phyloP scores from a whole-genome alignment of 2,797 vertebrate genomes.

The Spizella passerina region DNA sequence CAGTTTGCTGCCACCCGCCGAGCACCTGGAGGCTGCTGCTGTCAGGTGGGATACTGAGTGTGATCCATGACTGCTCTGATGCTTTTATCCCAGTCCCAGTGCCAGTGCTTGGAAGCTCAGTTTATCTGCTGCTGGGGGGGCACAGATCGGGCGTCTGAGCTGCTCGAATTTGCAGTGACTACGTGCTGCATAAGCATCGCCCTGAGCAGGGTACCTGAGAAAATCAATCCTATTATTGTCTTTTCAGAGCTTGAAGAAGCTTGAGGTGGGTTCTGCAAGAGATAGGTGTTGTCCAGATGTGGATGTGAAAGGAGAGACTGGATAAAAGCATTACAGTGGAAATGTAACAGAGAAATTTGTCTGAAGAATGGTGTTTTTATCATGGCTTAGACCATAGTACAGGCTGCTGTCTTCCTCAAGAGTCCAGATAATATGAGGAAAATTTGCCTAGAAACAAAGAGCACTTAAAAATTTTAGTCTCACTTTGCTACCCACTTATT shows the following conservation, averaged over 20 bases:
- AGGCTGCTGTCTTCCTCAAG: conserved; percentile 17
- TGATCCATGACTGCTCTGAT: background rate
- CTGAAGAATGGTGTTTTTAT: conserved; percentile 14
- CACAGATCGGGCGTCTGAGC: rapidly evolving
- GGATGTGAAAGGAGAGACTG: background rate
- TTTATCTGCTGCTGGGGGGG: background rate
- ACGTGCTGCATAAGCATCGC: background rate
- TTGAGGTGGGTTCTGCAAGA: background rate
- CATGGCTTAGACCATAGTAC: conserved; percentile 11
- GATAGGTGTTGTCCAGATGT: background rate
- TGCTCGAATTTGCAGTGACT: background rate
- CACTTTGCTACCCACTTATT: conserved; percentile 22
- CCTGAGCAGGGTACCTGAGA: background rate
- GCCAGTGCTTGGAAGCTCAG: rapidly evolving
- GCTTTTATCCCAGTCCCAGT: background rate
- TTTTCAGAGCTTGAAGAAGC: background rate
- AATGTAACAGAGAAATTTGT: background rate
- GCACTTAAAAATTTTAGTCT: conserved; percentile 51
- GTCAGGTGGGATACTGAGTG: background rate
- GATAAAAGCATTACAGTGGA: background rate
- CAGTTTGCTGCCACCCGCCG: rapidly evolving
- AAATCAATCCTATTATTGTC: background rate
- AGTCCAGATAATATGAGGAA: background rate
- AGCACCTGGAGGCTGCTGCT: background rate
- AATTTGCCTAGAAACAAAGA: conserved; percentile 51